These are phyloP conservation scores for Brachynemurus nebulosus DNA, from an alignment of 2,888 invertebrate genomes.

Conservation along the genomic window DNA sequence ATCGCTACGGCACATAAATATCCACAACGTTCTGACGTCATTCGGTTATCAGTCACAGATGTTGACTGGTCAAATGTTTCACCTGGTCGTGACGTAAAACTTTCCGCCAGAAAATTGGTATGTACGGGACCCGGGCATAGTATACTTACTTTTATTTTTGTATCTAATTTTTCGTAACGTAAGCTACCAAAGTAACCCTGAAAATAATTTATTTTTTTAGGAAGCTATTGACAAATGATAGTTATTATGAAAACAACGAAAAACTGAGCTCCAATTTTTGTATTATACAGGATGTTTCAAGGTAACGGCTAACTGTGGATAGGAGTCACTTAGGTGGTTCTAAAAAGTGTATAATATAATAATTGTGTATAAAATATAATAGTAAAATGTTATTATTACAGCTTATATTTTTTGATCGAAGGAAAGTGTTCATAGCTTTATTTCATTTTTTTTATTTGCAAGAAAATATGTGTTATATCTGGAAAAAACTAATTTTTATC, in stretches of 20 bases:
- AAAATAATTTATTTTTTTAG: slow-evolving; percentile 18
- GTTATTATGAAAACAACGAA: not conserved
- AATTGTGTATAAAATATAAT: too few relatives aligned
- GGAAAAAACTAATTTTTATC: too few relatives aligned
- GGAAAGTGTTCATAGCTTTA: too few relatives aligned
- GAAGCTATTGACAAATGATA: not conserved
- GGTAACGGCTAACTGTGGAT: too few relatives aligned
- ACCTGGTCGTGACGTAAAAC: slow-evolving; percentile 50
- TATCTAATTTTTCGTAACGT: slow-evolving; percentile 41
- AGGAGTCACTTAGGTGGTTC: too few relatives aligned
- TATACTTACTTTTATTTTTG: slow-evolving; percentile 47
- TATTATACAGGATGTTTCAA: too few relatives aligned
- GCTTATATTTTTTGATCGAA: too few relatives aligned
- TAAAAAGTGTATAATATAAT: too few relatives aligned
- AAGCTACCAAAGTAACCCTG: slow-evolving; percentile 62
- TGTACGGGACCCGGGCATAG: slow-evolving; percentile 67
- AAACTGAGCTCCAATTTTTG: too few relatives aligned
- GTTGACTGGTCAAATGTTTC: slow-evolving; percentile 33
- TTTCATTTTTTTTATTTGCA: too few relatives aligned
- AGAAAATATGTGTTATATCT: too few relatives aligned
- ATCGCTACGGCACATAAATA: slow-evolving; percentile 42
- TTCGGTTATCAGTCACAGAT: slow-evolving; percentile 33
- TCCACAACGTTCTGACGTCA: slow-evolving; percentile 43
- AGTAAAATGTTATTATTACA: too few relatives aligned
- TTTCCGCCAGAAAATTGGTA: slow-evolving; percentile 50